Evolutionary conservation across 2,888 invertebrate genomes (phyloP), one percentile per base, ranked within the genome.

Genomic region (Agrenia bidenticulata): DNA sequence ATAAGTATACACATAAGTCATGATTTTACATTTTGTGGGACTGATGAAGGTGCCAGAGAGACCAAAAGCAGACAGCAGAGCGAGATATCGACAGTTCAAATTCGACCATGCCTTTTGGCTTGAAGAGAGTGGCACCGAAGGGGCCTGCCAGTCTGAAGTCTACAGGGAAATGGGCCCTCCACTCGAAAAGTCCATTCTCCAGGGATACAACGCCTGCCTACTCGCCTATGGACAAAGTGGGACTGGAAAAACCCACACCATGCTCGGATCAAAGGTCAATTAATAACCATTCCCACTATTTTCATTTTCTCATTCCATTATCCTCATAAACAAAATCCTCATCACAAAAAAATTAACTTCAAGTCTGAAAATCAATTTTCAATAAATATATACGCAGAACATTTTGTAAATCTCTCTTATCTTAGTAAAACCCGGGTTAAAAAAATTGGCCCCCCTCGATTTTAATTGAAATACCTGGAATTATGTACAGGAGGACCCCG

Each of bases 141-240:
- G 70, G 27, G 73, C 76, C 9, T 49, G 55, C 13, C 76, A 76
- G 45, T 61, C 67, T 17, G 69, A 87, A 87, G 83, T 89, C 58
- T 90, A 87, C 78, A 82, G 85, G 63, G 84, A 84, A 37, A 81
- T 90, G 66, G 89, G 89, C 2, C 82, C 82, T 24, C 84, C 86
- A 56, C 85, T 89, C 24, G 80, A 88, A 56, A 82, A 84, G 26
- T 85, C 86, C 32, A 81, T 89, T 11, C 82, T 84, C 63, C 82
- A 82, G 2, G 87, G 89, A 0, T 82, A 81, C 78, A 82, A 83
- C 76, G 80, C 81, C 23, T 82, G 82, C 74, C 77, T 82, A 24
- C 78, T 82, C 61, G 82, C 82, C 2, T 82, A 82, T 73, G 82
- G 82, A 11, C 82, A 82, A 76, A 81, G 81, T 24, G 81, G 82